A percentile compares a stretch with the other conserved stretches of the same genome.
Conservation (phyloP, 2,113 vertebrate species). For the Stegastes partitus region DNA sequence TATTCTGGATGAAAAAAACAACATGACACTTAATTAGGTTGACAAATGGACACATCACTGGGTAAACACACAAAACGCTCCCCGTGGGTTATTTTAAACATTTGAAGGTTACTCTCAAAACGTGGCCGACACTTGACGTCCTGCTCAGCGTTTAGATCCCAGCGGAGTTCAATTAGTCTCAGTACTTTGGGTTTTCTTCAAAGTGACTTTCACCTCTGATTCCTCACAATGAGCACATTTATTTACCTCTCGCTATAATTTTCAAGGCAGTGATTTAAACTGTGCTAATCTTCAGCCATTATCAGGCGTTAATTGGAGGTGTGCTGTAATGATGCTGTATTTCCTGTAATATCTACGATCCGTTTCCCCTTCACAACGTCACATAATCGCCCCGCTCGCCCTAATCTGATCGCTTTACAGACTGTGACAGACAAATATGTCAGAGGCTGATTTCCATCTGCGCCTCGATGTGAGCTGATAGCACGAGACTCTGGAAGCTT, state of each 20-base stretch:
- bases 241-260: not conserved
- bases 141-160: conserved; percentile 10
- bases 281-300: conserved; percentile 30
- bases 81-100: conserved; percentile 45
- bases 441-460: conserved; percentile 49
- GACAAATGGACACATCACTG: conserved; percentile 52
- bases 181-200: conserved; percentile 7
- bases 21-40: conserved; percentile 61
- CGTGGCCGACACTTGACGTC: conserved; percentile 23
- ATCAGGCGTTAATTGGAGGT: conserved; percentile 36
- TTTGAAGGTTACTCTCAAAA: conserved; percentile 41
- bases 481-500: conserved; percentile 23
- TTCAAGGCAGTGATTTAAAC: conserved; percentile 23
- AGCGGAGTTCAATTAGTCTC: not conserved
- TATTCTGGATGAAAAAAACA: conserved; percentile 46
- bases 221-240: conserved; percentile 2
- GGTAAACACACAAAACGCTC: conserved; percentile 52
- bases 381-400: conserved; percentile 45
- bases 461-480: conserved; percentile 22
- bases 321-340: conserved; percentile 25
- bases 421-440: conserved; percentile 50
- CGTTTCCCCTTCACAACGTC: conserved; percentile 11
- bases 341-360: conserved; percentile 17
- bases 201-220: conserved; percentile 46
- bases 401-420: conserved; percentile 55